Evolutionary conservation across 2,113 vertebrate species (phyloP), one percentile per base, ranked within the genome.

Genomic region (Dromas ardeola): DNA sequence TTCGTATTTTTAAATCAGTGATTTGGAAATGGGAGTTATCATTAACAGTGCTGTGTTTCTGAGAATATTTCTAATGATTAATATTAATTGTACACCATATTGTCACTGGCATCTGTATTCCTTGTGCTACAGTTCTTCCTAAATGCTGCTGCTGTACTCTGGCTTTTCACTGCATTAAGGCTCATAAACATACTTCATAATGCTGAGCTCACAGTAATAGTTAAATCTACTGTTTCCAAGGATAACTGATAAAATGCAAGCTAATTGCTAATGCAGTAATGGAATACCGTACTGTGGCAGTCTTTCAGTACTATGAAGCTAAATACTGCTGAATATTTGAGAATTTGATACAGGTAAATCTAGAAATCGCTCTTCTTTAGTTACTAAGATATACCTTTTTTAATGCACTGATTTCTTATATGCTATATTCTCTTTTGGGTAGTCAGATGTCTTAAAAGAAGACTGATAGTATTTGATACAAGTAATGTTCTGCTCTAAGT

Each of bases 211-310:
- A 93, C 67, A 86, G 86, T 53, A 52, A 22, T 45, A 59, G 66
- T 93, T 91, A 78, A 83, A 89, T 88, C 52, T 94, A 38, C 52
- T 92, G 43, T 95, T 92, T 71, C 80, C 62, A 93, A 83, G 78
- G 95, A 91, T 92, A 91, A 76, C 73, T 92, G 93, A 87, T 95
- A 93, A 93, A 96, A 95, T 89, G 78, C 84, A 94, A 95, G 84
- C 53, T 93, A 95, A 91, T 85, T 91, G 90, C 89, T 95, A 86
- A 90, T 97, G 92, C 86, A 93, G 91, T 88, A 94, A 91, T 83
- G 59, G 73, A 87, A 79, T 78, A 58, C 86, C 4, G 11, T 79
- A n/a, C 81, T 77, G 22, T 65, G 80, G 45, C 63, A 91, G 63
- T 59, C 84, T 94, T 77, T 95, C 85, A 92, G 81, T 93, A 38